Evolutionary conservation across 37 sponge, comb jelly and placozoan species (phyloP).

Genomic region (Oscarella lobularis): DNA sequence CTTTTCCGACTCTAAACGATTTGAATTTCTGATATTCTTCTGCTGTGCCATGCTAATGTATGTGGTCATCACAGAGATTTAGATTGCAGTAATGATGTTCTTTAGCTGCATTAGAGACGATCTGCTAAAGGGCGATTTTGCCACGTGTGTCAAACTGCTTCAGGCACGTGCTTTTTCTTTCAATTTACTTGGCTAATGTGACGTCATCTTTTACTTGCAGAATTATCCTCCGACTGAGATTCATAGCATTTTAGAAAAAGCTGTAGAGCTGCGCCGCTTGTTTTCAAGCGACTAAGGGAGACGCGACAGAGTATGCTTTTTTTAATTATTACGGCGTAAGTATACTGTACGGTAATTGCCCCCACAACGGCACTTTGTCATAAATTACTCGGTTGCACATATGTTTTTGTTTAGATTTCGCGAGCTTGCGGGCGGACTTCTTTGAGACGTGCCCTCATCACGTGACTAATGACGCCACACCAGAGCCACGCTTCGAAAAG

Average conservation of each 20-base stretch:
- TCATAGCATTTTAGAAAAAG: conserved; percentile 6
- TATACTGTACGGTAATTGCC: no score
- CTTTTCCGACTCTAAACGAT: conserved; percentile 65
- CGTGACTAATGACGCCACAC: no score
- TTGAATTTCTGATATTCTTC: conserved; percentile 61
- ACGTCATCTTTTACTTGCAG: conserved; percentile 1
- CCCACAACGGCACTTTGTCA: no score
- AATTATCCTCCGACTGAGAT: conserved; percentile 7
- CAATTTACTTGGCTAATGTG: neutral
- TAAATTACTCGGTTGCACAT: no score
- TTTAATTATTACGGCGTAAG: no score
- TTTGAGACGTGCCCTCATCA: no score
- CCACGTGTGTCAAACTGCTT: neutral
- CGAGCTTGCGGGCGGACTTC: no score
- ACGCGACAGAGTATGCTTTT: no score
- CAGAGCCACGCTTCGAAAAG: no score
- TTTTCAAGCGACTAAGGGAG: no score
- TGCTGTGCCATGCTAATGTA: conserved; percentile 90
- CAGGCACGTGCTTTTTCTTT: neutral
- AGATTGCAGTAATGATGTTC: neutral
- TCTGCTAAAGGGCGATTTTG: neutral
- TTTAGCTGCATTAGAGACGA: neutral
- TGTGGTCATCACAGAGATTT: neutral
- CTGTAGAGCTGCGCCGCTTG: conserved; percentile 9
- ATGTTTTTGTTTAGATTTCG: no score